Base-by-base conservation (phyloP, 2,797 vertebrate species). In the Pantherophis vulpinus region DNA sequence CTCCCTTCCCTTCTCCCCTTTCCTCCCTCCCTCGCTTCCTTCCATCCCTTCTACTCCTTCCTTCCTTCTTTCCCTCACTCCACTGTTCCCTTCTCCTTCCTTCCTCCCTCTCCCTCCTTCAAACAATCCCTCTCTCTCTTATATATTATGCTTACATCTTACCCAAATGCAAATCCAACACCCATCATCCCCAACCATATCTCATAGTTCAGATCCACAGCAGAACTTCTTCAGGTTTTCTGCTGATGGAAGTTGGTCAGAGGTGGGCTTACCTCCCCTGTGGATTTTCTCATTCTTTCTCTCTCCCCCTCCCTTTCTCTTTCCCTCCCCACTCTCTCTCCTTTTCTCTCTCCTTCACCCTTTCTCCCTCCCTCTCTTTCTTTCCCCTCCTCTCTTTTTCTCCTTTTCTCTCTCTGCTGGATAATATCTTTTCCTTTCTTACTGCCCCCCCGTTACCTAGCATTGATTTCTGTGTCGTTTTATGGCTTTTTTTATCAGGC, bases 11-110 rank as follows among this genome's bases (percentile, higher is more conserved):
- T 74, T 74, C n/a, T 4, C 11, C n/a, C 66, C n/a, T 4, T n/a
- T n/a, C 4, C n/a, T 14, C 29, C 8, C 2, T 37, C 5, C 32
- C 18, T 23, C 5, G 0, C 37, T 37, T 37, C 16, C 27, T 79
- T 9, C n/a, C 27, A 42, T 11, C 6, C 32, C 4, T 20, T 5
- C 1, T 51, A 51, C 0, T n/a, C 7, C 7, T 13, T 4, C 14
- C 2, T 14, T 20, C 8, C 0, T 14, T 20, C 7, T 0, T 32
- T 37, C 18, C 14, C 32, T 8, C 6, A 4, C 32, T 16, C 16
- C 32, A 1, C 1, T 10, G 6, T 6, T 20, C 6, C 14, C 37
- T 42, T 18, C 11, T 20, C 18, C 29, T 42, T 10, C 14, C 1
- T 83, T 11, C 18, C 2, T 42, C 1, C 4, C 20, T 2, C n/a